Conservation (phyloP, 2,113 vertebrate species). For the Gymnarchus niloticus region DNA sequence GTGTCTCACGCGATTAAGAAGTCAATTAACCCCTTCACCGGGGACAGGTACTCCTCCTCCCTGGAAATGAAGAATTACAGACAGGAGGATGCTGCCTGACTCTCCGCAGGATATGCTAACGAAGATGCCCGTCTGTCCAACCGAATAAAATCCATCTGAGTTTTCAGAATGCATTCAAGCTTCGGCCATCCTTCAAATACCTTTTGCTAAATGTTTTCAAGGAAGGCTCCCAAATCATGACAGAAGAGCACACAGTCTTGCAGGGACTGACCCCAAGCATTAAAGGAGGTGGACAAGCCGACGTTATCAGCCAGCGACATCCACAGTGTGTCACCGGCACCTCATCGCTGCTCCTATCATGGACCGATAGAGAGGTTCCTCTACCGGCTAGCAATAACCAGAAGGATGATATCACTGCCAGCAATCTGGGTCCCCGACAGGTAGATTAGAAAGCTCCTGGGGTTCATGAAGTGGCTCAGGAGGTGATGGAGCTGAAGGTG, state of each 20-base stretch:
- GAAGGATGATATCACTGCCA: neutral
- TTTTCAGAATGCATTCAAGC: no score
- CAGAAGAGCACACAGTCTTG: neutral
- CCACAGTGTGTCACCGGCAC: neutral
- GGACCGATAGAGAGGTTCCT: neutral
- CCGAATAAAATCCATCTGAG: no score
- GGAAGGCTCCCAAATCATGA: neutral
- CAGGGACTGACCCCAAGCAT: neutral
- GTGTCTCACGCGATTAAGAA: neutral
- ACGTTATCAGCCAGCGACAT: neutral
- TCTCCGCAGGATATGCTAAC: neutral
- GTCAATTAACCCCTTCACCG: neutral
- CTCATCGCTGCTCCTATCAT: neutral
- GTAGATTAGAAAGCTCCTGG: neutral
- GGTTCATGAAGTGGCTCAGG: neutral
- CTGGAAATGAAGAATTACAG: neutral
- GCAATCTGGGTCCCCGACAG: constrained; percentile 3
- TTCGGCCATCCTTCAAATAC: no score
- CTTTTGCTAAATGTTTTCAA: no score
- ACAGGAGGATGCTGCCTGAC: neutral
- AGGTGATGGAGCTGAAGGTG: neutral
- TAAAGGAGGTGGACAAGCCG: neutral
- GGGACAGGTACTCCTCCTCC: neutral
- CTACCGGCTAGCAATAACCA: neutral
- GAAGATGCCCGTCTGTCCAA: neutral